These are phyloP conservation scores for Drosophila barbarae DNA, from an alignment of 2,888 invertebrate genomes.

Conservation along the genomic window DNA sequence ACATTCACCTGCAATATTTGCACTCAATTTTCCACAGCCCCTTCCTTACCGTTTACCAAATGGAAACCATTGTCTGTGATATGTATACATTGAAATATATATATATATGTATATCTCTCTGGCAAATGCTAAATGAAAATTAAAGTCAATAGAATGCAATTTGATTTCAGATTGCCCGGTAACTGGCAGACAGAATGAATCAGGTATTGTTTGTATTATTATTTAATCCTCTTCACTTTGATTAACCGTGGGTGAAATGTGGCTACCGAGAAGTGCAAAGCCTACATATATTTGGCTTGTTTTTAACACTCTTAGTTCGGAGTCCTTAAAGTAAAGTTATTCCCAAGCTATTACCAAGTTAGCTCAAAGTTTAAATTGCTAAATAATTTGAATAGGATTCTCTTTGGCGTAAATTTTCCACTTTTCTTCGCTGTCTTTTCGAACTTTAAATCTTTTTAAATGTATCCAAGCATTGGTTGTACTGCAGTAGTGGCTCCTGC, in stretches of 20 bases:
- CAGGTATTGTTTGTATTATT: neutral
- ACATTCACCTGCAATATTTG: slow-evolving; percentile 44
- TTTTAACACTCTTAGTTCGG: neutral
- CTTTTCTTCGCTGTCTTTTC: neutral
- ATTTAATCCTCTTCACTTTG: slow-evolving; percentile 18
- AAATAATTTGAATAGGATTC: slow-evolving; percentile 2
- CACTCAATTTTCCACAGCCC: slow-evolving; percentile 18
- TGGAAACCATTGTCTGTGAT: slow-evolving; percentile 13
- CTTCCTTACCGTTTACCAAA: neutral
- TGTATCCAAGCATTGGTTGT: neutral
- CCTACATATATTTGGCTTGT: neutral
- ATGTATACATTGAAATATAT: neutral
- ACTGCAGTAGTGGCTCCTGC: neutral
- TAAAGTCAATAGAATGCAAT: slow-evolving; percentile 30
- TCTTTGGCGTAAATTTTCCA: neutral
- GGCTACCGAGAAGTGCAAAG: no score
- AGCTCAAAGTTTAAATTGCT: slow-evolving; percentile 1
- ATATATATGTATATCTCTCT: slow-evolving; percentile 5
- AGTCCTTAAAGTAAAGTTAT: neutral
- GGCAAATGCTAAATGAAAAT: slow-evolving; percentile 20
- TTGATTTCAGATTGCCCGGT: slow-evolving; percentile 9
- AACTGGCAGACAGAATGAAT: slow-evolving; percentile 8
- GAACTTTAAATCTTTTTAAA: slow-evolving; percentile 6
- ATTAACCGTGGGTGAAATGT: slow-evolving; percentile 8
- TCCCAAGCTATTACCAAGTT: neutral